Evolutionary conservation across 2,888 invertebrate genomes (phyloP).

Genomic region (Caenorhabditis sp.): DNA sequence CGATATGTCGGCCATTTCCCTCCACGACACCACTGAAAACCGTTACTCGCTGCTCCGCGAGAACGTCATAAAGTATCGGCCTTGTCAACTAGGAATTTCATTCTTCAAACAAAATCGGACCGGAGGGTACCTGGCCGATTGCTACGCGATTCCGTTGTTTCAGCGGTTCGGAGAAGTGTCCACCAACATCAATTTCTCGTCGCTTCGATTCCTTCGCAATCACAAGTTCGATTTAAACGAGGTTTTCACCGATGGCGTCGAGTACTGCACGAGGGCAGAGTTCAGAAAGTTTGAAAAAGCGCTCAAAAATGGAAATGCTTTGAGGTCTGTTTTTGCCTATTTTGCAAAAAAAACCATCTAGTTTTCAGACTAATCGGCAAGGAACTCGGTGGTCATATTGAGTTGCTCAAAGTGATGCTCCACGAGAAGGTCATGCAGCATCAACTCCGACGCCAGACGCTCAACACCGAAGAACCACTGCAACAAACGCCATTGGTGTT

Average conservation of each 20-base stretch:
- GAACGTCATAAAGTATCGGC: constrained; percentile 29
- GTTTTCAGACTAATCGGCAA: constrained; percentile 18
- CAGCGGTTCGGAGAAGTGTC: constrained; percentile 17
- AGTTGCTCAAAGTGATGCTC: constrained; percentile 35
- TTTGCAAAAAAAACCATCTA: neutral
- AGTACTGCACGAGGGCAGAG: constrained; percentile 29
- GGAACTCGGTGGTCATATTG: constrained; percentile 8
- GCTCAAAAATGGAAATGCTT: neutral
- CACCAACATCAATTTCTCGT: constrained; percentile 7
- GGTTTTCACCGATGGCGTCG: constrained; percentile 44
- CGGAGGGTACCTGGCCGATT: constrained; percentile 14
- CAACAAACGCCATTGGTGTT: neutral
- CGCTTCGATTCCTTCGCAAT: constrained; percentile 25
- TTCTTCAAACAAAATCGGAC: constrained; percentile 22
- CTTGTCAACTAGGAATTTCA: constrained; percentile 43
- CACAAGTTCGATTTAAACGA: constrained; percentile 37
- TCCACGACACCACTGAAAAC: constrained; percentile 21
- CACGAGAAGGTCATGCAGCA: constrained; percentile 43
- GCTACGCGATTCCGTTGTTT: constrained; percentile 40
- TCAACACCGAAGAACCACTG: constrained; percentile 17
- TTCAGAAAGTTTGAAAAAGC: constrained; percentile 13
- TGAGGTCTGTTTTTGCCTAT: neutral
- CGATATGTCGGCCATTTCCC: constrained; percentile 9
- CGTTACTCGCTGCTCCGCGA: constrained; percentile 24
- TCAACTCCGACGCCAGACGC: no score